Percentiles rank a stretch among this genome's conserved stretches.
These are phyloP conservation scores for Tachysurus vachellii DNA, from an alignment of 2,113 vertebrate species.

Conservation along the genomic window DNA sequence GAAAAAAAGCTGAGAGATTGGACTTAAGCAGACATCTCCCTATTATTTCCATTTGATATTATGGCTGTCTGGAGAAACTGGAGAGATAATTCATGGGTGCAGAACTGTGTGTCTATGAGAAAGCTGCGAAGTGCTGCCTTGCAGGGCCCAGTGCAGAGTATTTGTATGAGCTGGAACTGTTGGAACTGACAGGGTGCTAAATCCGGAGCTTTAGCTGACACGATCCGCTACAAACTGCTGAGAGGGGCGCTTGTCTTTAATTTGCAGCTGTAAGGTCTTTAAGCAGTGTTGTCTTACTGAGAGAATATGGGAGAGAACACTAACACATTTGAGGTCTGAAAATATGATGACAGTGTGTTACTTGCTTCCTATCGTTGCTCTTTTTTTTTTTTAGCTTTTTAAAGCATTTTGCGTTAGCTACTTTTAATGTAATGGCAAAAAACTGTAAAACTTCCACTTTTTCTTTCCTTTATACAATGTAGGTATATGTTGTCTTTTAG, in stretches of 20 bases:
- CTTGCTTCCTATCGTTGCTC: not conserved
- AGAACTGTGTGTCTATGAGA: not conserved
- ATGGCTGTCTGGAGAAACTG: not conserved
- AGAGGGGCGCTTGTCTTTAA: conserved; percentile 13
- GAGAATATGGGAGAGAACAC: not conserved
- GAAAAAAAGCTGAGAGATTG: not conserved
- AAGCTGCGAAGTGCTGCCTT: not conserved
- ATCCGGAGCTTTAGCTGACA: conserved; percentile 8
- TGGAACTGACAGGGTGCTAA: conserved; percentile 26
- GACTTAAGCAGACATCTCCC: not conserved
- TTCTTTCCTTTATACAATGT: not conserved
- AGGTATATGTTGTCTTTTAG: not conserved
- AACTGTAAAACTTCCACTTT: not conserved
- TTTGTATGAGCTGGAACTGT: not conserved
- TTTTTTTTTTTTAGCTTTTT: not conserved
- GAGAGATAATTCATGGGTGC: not conserved
- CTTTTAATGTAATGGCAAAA: not conserved
- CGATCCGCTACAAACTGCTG: conserved; percentile 15
- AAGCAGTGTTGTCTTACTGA: conserved; percentile 2
- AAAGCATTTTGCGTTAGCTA: not conserved
- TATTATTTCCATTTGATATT: not conserved
- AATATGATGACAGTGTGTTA: not conserved
- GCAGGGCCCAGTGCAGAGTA: not conserved
- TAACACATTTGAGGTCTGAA: not conserved
- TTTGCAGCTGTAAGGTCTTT: conserved; percentile 24